Conservation (phyloP, 2,888 invertebrate genomes). For the Cinara cedri region DNA sequence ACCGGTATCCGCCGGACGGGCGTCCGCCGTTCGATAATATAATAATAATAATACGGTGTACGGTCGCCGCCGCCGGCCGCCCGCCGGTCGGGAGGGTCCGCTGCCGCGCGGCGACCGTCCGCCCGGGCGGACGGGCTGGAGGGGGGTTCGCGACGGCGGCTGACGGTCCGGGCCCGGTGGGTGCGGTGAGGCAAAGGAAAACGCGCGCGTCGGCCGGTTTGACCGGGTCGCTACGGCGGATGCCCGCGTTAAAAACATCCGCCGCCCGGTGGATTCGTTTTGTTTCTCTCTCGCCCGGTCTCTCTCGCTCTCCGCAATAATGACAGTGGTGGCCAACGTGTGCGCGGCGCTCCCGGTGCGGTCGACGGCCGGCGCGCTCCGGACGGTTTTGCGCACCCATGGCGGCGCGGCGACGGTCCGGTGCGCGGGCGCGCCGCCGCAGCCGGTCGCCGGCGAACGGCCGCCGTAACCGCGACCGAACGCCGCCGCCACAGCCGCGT, state of each 20-base stretch:
- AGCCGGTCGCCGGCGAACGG: neutral
- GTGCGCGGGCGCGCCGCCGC: neutral
- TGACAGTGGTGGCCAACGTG: conserved; percentile 26
- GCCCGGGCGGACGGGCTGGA: neutral
- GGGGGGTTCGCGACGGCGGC: neutral
- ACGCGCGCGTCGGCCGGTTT: conserved; percentile 48
- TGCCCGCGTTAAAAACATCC: conserved; percentile 50
- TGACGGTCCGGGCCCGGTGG: neutral
- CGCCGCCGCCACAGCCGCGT: too few species aligned
- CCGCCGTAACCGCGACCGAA: too few species aligned
- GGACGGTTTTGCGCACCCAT: conserved; percentile 32
- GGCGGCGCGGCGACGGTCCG: neutral
- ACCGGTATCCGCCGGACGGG: conserved; percentile 48
- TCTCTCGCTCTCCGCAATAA: neutral
- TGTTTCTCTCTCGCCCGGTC: neutral
- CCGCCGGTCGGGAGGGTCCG: neutral
- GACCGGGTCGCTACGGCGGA: conserved; percentile 51
- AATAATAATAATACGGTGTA: neutral
- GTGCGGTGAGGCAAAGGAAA: conserved; percentile 13
- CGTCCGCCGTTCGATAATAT: conserved; percentile 40
- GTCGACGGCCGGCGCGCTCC: conserved; percentile 33
- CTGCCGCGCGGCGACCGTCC: neutral
- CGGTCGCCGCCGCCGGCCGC: too few species aligned
- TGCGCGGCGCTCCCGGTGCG: conserved; percentile 36
- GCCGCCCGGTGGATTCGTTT: conserved; percentile 43